These are phyloP conservation scores for Lithodes maja DNA, from an alignment of 2,888 invertebrate species.

Conservation along the genomic window DNA sequence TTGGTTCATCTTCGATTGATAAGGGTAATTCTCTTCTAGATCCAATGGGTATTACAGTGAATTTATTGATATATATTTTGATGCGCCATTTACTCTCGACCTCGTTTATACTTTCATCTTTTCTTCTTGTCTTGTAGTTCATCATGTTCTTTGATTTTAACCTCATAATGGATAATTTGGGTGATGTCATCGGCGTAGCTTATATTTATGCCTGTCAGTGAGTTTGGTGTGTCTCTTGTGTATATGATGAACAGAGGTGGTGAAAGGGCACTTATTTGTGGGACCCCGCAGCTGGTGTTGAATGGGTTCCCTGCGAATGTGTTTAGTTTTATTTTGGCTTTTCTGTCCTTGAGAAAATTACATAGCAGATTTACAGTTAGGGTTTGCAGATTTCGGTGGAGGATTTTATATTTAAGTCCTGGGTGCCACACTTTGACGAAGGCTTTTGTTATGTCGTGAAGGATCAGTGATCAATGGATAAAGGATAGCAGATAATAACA, in stretches of 20 bases:
- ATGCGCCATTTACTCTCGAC: too few species aligned
- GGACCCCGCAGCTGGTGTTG: neutral
- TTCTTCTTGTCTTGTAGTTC: too few species aligned
- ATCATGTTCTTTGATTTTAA: too few species aligned
- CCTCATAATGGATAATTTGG: too few species aligned
- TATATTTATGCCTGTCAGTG: neutral
- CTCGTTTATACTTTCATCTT: too few species aligned
- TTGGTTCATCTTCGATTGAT: too few species aligned
- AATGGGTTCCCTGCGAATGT: neutral
- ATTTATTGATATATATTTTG: too few species aligned
- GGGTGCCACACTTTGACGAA: conserved; percentile 32
- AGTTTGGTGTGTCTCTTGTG: neutral
- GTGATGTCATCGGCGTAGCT: too few species aligned
- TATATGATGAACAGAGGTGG: conserved; percentile 2
- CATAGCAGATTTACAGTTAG: conserved; percentile 11
- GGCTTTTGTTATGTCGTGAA: conserved; percentile 27
- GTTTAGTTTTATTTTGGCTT: neutral
- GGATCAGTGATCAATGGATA: neutral
- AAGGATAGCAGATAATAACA: too few species aligned
- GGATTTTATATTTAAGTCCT: conserved; percentile 25
- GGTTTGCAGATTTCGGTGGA: neutral
- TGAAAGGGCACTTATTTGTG: neutral
- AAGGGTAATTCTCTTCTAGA: too few species aligned
- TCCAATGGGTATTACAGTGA: too few species aligned
- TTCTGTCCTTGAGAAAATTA: conserved; percentile 24